A percentile compares a stretch with the other conserved stretches of the same genome.
phyloP scores from a whole-genome alignment of 2,113 vertebrate genomes.

The Anseranas semipalmata region DNA sequence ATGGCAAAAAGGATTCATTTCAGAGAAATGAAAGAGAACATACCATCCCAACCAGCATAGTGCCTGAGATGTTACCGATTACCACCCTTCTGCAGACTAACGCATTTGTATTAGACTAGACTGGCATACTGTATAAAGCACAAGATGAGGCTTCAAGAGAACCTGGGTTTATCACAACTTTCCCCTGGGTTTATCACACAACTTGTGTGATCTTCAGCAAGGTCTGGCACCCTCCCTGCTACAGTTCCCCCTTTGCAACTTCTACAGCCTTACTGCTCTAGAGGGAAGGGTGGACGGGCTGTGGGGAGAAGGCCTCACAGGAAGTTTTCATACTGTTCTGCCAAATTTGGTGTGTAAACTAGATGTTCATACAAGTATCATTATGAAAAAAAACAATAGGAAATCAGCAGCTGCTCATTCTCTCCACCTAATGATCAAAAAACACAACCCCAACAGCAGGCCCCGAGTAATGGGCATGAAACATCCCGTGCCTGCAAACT shows the following conservation, averaged over 20 bases:
- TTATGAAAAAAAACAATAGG: not conserved
- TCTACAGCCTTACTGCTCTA: not conserved
- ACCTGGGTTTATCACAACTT: not conserved
- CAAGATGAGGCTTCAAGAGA: fast-evolving
- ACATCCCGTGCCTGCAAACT: fast-evolving
- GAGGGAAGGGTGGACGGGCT: not conserved
- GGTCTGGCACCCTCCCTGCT: not conserved
- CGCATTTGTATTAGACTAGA: fast-evolving
- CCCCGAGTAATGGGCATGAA: not conserved
- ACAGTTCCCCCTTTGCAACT: not conserved
- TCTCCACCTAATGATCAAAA: not conserved
- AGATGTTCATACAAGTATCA: not conserved
- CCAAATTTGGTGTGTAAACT: fast-evolving
- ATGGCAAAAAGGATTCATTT: not conserved
- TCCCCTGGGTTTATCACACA: not conserved
- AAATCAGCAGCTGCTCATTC: not conserved
- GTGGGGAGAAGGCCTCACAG: no score
- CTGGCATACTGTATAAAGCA: not conserved
- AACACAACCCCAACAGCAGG: not conserved
- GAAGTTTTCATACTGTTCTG: fast-evolving
- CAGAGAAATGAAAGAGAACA: not conserved
- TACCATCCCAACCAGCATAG: fast-evolving
- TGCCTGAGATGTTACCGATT: not conserved
- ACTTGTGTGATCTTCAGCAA: fast-evolving
- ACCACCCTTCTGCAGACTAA: fast-evolving